A percentile compares a stretch with the other conserved stretches of the same genome.
Evolutionary conservation across 2,113 vertebrate genomes (phyloP).

Genomic region (Meriones unguiculatus): DNA sequence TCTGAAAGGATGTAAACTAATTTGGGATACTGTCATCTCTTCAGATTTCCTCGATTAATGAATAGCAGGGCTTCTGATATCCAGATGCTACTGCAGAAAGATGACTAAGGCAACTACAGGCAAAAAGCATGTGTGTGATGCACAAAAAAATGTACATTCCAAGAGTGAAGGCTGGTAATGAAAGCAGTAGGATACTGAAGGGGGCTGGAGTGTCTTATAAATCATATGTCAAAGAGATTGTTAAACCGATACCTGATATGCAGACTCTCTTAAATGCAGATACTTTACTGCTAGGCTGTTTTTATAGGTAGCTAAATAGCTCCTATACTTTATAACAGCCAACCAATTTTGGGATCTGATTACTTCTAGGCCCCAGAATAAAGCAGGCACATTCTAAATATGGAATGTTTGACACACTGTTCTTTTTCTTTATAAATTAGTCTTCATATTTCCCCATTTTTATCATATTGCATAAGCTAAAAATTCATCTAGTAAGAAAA

Average conservation of each 20-base stretch:
- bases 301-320: neutral
- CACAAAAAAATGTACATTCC: conserved; percentile 73
- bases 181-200: conserved; percentile 41
- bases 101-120: conserved; percentile 86
- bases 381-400: conserved; percentile 65
- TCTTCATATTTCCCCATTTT: conserved; percentile 83
- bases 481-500: conserved; percentile 82
- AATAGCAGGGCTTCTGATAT: conserved; percentile 77
- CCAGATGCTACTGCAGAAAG: conserved; percentile 72
- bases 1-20: conserved; percentile 71
- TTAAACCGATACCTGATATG: conserved; percentile 10
- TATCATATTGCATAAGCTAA: conserved; percentile 86
- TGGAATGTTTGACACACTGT: conserved; percentile 87
- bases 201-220: conserved; percentile 70
- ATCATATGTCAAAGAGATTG: conserved; percentile 41
- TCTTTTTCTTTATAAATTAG: conserved; percentile 82
- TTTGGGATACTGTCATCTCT: conserved; percentile 81
- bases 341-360: conserved; percentile 27
- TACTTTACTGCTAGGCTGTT: conserved; percentile 47
- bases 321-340: conserved; percentile 34
- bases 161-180: conserved; percentile 76
- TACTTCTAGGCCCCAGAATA: conserved; percentile 40
- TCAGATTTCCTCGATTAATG: conserved; percentile 75
- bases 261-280: conserved; percentile 44
- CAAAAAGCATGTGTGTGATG: conserved; percentile 80